These are phyloP conservation scores for Saguinus midas DNA, from an alignment of 2,113 vertebrate species.

Conservation along the genomic window DNA sequence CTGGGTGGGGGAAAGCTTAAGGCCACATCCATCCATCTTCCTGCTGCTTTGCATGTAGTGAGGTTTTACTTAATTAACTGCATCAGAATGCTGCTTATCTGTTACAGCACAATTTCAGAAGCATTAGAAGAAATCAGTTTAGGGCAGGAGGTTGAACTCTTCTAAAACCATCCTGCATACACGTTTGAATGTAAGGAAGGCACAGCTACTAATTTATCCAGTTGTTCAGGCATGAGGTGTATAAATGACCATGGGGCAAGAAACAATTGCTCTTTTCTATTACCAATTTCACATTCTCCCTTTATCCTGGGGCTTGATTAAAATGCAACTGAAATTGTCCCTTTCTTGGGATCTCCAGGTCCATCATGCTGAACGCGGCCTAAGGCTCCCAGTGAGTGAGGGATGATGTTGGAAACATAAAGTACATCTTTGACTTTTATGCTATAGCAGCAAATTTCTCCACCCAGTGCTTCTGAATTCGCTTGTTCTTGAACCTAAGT, in stretches of 20 bases:
- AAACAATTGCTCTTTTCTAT: slow-evolving; percentile 71
- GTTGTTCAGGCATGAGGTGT: slow-evolving; percentile 59
- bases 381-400: neutral
- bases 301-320: slow-evolving; percentile 75
- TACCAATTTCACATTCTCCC: slow-evolving; percentile 60
- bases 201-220: slow-evolving; percentile 67
- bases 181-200: slow-evolving; percentile 53
- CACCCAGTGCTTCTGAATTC: slow-evolving; percentile 19
- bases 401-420: slow-evolving; percentile 31
- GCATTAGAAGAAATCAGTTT: neutral
- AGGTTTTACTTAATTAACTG: neutral
- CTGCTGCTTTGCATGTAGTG: neutral
- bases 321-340: slow-evolving; percentile 76
- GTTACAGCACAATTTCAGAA: neutral
- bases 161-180: neutral
- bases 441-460: slow-evolving; percentile 45
- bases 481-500: slow-evolving; percentile 51
- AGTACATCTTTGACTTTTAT: slow-evolving; percentile 19
- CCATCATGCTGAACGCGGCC: slow-evolving; percentile 66
- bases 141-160: neutral
- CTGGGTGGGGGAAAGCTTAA: neutral
- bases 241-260: slow-evolving; percentile 32
- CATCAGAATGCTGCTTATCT: neutral
- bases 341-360: slow-evolving; percentile 61
- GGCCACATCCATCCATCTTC: neutral